Conservation (phyloP, 2,113 vertebrate species). For the Tor tambroides region DNA sequence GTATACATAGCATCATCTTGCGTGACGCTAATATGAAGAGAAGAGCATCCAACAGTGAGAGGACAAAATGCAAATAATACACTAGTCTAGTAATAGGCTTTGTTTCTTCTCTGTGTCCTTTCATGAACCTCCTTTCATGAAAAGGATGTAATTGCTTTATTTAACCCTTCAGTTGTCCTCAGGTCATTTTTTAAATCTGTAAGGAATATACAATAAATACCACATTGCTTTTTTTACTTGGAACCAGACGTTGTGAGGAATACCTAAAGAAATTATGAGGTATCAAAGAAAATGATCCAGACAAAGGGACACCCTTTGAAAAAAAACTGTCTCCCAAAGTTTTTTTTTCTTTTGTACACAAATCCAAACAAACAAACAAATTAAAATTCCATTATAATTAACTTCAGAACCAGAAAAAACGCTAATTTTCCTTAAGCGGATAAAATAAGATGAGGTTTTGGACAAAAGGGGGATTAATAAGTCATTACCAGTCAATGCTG, state of each 20-base stretch:
- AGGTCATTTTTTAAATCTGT: not conserved
- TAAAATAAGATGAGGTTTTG: too few species aligned
- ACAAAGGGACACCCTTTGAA: not conserved
- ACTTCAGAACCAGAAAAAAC: not conserved
- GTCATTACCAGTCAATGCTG: too few species aligned
- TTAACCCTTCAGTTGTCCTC: not conserved
- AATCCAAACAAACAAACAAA: not conserved
- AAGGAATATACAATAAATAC: not conserved
- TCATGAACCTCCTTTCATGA: not conserved
- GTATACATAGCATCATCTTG: not conserved
- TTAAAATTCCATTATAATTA: not conserved
- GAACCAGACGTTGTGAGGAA: not conserved
- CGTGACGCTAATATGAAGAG: not conserved
- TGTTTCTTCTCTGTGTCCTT: not conserved
- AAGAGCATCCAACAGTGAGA: not conserved
- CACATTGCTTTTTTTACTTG: not conserved
- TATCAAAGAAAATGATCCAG: not conserved
- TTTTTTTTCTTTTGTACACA: not conserved
- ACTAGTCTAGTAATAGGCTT: not conserved
- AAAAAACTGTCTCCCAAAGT: too few species aligned
- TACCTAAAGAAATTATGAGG: not conserved
- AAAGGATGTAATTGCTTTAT: not conserved
- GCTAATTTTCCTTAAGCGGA: not conserved
- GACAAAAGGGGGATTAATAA: too few species aligned
- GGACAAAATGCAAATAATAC: constrained; percentile 10